These are phyloP conservation scores for Cepaea hortensis DNA, from an alignment of 2,888 invertebrate species.

Conservation along the genomic window DNA sequence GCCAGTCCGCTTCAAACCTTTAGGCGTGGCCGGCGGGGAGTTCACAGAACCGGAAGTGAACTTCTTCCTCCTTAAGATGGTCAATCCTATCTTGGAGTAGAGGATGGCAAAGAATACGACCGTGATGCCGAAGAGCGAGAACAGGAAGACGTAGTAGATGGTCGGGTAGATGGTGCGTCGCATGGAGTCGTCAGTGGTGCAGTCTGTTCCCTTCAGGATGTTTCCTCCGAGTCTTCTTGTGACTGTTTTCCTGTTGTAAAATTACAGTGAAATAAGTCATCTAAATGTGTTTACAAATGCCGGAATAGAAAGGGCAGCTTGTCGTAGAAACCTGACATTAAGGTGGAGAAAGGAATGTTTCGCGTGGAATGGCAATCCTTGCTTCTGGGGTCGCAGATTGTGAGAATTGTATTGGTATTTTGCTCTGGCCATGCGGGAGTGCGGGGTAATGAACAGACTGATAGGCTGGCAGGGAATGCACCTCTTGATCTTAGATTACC, in stretches of 20 bases:
- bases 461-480: no score
- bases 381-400: no score
- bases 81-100: conserved; percentile 65
- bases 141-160: conserved; percentile 68
- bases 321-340: no score
- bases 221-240: conserved; percentile 42
- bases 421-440: no score
- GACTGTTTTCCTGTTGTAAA: conserved; percentile 40
- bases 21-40: conserved; percentile 20
- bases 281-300: background rate
- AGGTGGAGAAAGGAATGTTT: no score
- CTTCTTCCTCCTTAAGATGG: conserved; percentile 66
- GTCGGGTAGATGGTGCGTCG: conserved; percentile 65
- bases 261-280: background rate
- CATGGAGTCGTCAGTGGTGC: conserved; percentile 69
- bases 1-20: conserved; percentile 3
- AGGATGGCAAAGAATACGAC: conserved; percentile 65
- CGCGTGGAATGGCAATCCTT: no score
- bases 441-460: no score
- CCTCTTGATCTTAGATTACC: no score
- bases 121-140: conserved; percentile 65
- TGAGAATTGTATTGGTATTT: no score
- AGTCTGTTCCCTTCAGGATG: conserved; percentile 56
- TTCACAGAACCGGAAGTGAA: conserved; percentile 60
- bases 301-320: no score